Conservation (phyloP, 2,113 vertebrate species). For the Gavialis gangeticus region DNA sequence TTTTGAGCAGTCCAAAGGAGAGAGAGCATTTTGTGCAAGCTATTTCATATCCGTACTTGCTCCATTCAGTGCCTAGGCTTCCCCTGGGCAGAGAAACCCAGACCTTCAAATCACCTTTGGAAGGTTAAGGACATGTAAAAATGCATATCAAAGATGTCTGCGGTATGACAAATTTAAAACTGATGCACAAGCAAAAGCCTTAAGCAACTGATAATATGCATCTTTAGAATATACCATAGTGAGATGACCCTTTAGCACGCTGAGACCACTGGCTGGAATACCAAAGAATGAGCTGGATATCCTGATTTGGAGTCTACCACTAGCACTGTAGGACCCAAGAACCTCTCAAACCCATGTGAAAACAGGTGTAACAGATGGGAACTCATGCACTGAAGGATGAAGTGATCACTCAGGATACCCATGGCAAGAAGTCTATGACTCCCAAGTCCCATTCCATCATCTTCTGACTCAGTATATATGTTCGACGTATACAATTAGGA, state of each 20-base stretch:
- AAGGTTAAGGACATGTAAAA: neutral
- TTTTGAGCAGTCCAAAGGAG: neutral
- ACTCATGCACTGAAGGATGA: neutral
- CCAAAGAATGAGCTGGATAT: no score
- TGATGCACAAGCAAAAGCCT: neutral
- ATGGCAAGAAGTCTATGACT: neutral
- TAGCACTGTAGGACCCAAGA: neutral
- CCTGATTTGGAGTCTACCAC: neutral
- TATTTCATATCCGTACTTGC: neutral
- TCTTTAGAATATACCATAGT: neutral
- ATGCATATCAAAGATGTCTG: neutral
- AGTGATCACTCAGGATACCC: neutral
- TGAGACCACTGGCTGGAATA: neutral
- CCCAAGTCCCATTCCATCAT: neutral
- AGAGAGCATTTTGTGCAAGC: neutral
- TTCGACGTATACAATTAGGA: neutral
- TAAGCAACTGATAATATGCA: neutral
- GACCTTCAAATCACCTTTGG: neutral
- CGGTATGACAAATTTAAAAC: no score
- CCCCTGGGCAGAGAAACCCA: neutral
- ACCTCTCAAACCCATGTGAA: neutral
- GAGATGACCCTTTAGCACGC: neutral
- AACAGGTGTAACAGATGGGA: neutral
- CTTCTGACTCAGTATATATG: neutral
- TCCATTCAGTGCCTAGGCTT: neutral